phyloP scores from a whole-genome alignment of 2,113 vertebrate species.

The Pachypanchax playfairii region DNA sequence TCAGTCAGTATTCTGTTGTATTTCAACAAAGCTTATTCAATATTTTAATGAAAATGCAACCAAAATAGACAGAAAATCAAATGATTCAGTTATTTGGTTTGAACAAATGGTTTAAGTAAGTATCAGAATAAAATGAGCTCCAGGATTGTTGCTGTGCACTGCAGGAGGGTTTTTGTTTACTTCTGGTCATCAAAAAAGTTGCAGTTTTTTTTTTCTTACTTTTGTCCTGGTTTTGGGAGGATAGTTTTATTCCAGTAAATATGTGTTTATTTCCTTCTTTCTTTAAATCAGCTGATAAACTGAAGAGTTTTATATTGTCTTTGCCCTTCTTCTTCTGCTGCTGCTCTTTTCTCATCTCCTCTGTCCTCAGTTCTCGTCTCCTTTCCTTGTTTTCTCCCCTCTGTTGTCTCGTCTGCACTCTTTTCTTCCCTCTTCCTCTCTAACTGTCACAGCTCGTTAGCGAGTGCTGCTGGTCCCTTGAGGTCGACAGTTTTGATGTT shows the following conservation, averaged over 20 bases:
- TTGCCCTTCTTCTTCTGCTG: background rate
- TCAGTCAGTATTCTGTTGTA: background rate
- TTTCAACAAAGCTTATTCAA: background rate
- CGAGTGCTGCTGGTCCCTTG: constrained; percentile 59
- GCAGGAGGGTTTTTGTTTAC: background rate
- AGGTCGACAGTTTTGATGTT: constrained; percentile 76
- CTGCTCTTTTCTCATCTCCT: background rate
- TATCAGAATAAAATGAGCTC: background rate
- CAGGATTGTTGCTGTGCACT: background rate
- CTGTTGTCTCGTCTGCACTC: background rate
- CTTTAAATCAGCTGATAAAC: background rate
- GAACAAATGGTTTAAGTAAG: background rate
- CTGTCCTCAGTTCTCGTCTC: background rate
- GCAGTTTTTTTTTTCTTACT: background rate
- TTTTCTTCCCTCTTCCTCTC: constrained; percentile 16
- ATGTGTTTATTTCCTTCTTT: background rate
- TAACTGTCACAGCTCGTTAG: constrained; percentile 74
- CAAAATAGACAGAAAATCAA: background rate
- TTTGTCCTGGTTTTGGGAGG: background rate
- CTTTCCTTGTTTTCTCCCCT: constrained; percentile 20
- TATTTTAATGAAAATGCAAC: background rate
- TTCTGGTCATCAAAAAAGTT: background rate
- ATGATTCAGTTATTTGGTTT: background rate
- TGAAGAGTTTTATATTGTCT: background rate
- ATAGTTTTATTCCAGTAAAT: background rate